Evolutionary conservation across 2,113 vertebrate genomes (phyloP).

Genomic region (Chunga burmeisteri): DNA sequence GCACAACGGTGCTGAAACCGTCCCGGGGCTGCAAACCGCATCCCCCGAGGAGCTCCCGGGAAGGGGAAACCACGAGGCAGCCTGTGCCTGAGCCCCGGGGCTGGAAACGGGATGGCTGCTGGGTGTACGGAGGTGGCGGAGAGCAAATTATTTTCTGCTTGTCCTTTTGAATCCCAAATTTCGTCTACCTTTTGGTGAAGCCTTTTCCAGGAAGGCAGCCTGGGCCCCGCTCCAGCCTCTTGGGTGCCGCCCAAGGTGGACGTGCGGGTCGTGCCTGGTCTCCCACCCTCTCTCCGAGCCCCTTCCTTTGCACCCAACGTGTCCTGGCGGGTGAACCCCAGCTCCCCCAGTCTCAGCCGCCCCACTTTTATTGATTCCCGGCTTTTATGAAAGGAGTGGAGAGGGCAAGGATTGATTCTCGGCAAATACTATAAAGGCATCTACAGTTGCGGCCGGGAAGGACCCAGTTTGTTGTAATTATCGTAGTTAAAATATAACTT

Average conservation of each 20-base stretch:
- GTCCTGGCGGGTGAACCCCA: fast-evolving
- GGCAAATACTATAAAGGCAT: not conserved
- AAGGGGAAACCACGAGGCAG: not conserved
- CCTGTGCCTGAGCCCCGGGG: fast-evolving
- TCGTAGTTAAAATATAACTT: conserved; percentile 39
- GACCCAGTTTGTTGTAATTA: not conserved
- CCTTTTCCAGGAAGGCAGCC: not conserved
- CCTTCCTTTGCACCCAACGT: not conserved
- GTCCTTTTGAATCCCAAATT: not conserved
- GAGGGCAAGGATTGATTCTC: conserved; percentile 21
- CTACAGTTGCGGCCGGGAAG: not conserved
- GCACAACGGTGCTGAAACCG: fast-evolving
- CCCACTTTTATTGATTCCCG: not conserved
- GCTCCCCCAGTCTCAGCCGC: not conserved
- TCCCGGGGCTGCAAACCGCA: not conserved
- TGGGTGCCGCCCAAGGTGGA: not conserved
- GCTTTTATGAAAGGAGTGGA: not conserved
- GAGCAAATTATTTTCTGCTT: not conserved
- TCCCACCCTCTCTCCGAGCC: not conserved
- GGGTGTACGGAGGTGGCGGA: fast-evolving
- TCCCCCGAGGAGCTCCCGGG: not conserved
- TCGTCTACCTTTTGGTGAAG: fast-evolving
- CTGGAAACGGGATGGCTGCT: not conserved
- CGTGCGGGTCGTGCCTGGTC: not conserved
- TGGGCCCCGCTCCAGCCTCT: not conserved